Evolutionary conservation across 2,113 vertebrate species (phyloP).

Genomic region (Mastomys natalensis): DNA sequence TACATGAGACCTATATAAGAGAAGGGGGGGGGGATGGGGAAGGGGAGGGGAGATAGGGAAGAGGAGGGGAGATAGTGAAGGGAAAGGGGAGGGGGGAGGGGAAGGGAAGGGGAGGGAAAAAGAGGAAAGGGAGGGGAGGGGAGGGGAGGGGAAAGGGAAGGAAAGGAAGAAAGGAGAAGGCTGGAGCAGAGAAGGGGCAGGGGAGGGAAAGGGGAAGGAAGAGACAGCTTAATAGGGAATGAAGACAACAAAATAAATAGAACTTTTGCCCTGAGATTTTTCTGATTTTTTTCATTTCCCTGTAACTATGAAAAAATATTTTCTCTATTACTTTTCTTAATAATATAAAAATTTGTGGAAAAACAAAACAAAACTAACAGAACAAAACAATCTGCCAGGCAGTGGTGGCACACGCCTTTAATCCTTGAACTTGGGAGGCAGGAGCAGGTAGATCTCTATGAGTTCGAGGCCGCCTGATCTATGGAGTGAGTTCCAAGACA

Average conservation of each 20-base stretch:
- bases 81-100: not conserved
- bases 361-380: no score
- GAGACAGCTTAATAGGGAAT: not conserved
- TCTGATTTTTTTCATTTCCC: not conserved
- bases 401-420: not conserved
- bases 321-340: not conserved
- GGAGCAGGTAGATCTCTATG: not conserved
- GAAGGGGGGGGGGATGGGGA: not conserved
- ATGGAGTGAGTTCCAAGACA: not conserved
- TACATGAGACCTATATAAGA: not conserved
- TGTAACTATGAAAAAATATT: not conserved
- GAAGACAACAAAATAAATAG: not conserved
- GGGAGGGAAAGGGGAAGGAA: not conserved
- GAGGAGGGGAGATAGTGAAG: not conserved
- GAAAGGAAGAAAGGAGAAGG: not conserved
- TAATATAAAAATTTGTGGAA: not conserved
- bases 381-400: not conserved
- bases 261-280: not conserved
- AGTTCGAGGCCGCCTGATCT: not conserved
- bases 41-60: no score
- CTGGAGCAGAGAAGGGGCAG: not conserved
- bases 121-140: accelerated
- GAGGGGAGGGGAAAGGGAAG: no score
- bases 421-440: not conserved
- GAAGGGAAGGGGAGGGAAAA: not conserved